Evolutionary conservation across 2,888 invertebrate species (phyloP).

Genomic region (Melikaiella ostensackeni): DNA sequence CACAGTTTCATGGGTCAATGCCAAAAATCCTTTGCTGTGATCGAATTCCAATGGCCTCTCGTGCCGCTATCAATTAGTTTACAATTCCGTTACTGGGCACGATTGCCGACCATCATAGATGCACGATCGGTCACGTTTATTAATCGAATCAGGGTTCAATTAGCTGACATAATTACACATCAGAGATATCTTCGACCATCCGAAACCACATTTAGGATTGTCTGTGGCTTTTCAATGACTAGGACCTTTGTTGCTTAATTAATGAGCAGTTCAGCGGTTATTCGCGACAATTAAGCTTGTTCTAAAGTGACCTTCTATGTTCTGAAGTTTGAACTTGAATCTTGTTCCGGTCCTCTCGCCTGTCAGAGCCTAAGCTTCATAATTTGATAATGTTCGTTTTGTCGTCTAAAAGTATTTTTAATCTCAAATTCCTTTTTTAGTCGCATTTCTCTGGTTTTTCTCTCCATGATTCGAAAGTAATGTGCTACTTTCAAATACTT

Average conservation of each 20-base stretch:
- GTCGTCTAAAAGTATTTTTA: neutral
- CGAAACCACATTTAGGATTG: constrained; percentile 57
- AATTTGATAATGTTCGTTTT: neutral
- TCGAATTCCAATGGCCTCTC: constrained; percentile 23
- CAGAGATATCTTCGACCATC: constrained; percentile 59
- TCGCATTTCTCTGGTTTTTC: too few species aligned
- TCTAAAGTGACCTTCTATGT: neutral
- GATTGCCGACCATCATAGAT: constrained; percentile 49
- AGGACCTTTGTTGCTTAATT: constrained; percentile 60
- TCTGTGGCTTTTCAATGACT: constrained; percentile 63
- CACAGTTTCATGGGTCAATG: neutral
- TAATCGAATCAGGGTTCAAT: constrained; percentile 70
- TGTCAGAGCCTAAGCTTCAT: neutral
- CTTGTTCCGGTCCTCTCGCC: neutral
- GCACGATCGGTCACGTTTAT: constrained; percentile 62
- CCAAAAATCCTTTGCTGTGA: constrained; percentile 26
- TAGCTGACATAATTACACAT: constrained; percentile 66
- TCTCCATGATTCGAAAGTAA: too few species aligned
- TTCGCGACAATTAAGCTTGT: constrained; percentile 18
- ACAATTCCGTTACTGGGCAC: constrained; percentile 31
- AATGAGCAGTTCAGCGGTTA: constrained; percentile 50
- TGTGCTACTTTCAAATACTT: too few species aligned
- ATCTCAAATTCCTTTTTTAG: too few species aligned
- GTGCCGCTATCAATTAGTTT: constrained; percentile 34
- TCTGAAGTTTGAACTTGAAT: neutral